Percentiles rank a stretch among this genome's conserved stretches.
Evolutionary conservation across 2,888 invertebrate species (phyloP).

Genomic region (Cerceris rybyensis): DNA sequence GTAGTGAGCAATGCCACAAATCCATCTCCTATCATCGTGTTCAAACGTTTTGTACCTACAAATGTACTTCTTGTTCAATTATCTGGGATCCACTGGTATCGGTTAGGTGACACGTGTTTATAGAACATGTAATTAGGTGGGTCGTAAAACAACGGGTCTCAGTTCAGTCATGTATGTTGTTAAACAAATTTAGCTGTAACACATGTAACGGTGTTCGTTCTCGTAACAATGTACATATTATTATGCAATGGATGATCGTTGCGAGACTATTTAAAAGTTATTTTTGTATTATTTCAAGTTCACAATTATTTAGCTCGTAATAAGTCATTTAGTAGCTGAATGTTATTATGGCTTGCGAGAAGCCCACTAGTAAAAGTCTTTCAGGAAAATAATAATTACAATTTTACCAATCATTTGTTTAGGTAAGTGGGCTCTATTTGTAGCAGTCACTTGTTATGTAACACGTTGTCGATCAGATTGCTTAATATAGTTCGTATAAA

Average conservation of each 20-base stretch:
- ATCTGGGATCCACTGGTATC: conserved; percentile 37
- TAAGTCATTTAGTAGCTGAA: no score
- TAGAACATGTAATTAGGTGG: conserved; percentile 45
- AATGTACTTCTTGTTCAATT: conserved; percentile 45
- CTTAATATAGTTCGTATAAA: no score
- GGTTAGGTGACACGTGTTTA: conserved; percentile 48
- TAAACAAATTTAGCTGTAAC: conserved; percentile 42
- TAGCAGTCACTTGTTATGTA: no score
- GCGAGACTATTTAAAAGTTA: no score
- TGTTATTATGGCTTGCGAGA: no score
- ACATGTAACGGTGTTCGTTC: conserved; percentile 31
- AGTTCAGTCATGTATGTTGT: conserved; percentile 32
- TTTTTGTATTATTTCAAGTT: no score
- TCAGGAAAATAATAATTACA: no score
- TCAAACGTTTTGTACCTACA: neutral
- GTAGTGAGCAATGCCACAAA: neutral
- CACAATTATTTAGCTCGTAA: no score
- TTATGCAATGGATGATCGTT: neutral
- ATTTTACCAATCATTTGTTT: no score
- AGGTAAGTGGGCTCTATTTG: no score
- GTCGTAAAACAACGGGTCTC: conserved; percentile 48
- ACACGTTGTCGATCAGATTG: no score
- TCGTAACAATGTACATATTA: neutral
- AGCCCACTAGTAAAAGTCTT: no score
- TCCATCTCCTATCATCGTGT: neutral